Evolutionary conservation across 53 echinoderm and acorn worm species (phyloP).

Genomic region (Apostichopus leukothele): DNA sequence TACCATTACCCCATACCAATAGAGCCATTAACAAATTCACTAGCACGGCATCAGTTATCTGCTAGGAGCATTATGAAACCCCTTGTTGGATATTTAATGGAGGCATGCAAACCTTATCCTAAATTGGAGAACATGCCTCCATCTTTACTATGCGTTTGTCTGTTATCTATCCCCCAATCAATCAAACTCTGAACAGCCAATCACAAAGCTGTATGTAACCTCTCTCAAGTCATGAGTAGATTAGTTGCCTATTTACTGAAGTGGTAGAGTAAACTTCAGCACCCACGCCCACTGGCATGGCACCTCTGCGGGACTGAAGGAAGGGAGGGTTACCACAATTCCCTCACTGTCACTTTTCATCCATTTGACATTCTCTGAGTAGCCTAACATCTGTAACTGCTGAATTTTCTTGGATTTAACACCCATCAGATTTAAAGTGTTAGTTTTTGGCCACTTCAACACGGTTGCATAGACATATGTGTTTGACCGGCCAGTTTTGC

Average conservation of each 20-base stretch:
- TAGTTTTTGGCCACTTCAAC: conserved; percentile 57
- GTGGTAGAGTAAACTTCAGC: conserved; percentile 51
- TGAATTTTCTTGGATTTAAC: conserved; percentile 38
- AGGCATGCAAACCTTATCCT: too few relatives aligned
- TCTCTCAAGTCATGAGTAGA: too few relatives aligned
- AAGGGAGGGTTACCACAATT: conserved; percentile 60
- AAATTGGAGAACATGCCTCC: too few relatives aligned
- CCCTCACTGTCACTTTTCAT: conserved; percentile 16
- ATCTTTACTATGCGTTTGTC: too few relatives aligned
- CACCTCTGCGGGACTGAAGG: conserved; percentile 57
- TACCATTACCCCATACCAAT: too few relatives aligned
- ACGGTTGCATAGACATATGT: conserved; percentile 50
- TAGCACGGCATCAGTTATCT: too few relatives aligned
- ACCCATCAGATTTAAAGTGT: conserved; percentile 54
- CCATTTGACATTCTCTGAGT: conserved; percentile 58
- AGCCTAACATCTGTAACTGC: conserved; percentile 65
- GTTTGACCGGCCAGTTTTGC: background rate
- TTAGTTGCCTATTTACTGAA: background rate
- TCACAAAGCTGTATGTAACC: too few relatives aligned
- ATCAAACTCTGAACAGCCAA: too few relatives aligned
- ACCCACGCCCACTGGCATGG: conserved; percentile 85
- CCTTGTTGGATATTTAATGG: too few relatives aligned
- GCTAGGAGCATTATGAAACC: too few relatives aligned
- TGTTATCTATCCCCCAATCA: too few relatives aligned
- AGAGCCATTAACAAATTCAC: too few relatives aligned